Base-by-base conservation (phyloP, 2,113 vertebrate species). In the Dascyllus trimaculatus region DNA sequence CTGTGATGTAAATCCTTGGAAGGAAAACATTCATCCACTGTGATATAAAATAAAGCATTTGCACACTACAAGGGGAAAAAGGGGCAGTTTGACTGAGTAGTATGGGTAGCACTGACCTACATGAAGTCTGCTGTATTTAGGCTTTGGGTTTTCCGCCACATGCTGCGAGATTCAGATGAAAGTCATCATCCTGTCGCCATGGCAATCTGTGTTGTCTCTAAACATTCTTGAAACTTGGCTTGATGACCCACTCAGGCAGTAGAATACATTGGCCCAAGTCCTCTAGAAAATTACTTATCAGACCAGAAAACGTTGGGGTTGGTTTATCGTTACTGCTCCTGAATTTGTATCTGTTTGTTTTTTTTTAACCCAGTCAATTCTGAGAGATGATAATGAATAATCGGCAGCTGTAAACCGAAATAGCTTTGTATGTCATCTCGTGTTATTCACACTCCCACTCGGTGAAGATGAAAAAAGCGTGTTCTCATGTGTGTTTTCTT, bases 151-250 rank as follows among this genome's bases (percentile, higher is more conserved):
- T 82, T 76, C 63, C 66, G 21, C 38, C 32, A 63, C 13, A 19
- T 64, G 26, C 80, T 73, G 57, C 49, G 32, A 53, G 46, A 69
- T 66, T 66, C 19, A 78, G 71, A 84, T 73, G 60, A 75, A 85
- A 84, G 49, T 62, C 59, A 35, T 71, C 61, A 25, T 82, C 72
- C 72, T 53, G 87, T 91, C 75, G 78, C 88, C 88, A 88, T 89
- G 84, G 85, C 58, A 57, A 85, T 90, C 72, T 15, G 46, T 45
- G 52, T 72, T 79, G 64, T 60, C 56, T 79, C 59, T 59, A 73
- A 78, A 71, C 64, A 80, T 24, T 65, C 45, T 51, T 70, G 43
- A 71, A 35, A 61, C 51, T 35, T 60, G 14, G 74, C 70, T 84
- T 82, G 63, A 69, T 80, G 60, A 75, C 67, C 74, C 22, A 61